Evolutionary conservation across 2,797 vertebrate genomes (phyloP).

Genomic region (Trichosurus vulpecula): DNA sequence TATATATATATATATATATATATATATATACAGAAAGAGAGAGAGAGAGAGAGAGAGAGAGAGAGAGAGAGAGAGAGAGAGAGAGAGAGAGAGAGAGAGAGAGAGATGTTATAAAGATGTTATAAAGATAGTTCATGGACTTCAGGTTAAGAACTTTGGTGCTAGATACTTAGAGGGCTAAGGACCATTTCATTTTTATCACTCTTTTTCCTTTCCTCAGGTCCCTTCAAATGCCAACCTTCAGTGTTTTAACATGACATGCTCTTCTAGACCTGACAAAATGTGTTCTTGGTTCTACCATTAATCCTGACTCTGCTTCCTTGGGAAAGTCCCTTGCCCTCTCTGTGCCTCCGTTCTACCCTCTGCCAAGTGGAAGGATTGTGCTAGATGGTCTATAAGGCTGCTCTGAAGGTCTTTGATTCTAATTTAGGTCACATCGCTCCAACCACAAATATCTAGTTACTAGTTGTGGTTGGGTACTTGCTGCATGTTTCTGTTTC

Average conservation of each 20-base stretch:
- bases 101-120: background rate
- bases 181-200: background rate
- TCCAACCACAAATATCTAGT: constrained; percentile 57
- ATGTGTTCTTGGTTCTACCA: background rate
- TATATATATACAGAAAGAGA: too few species aligned
- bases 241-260: background rate
- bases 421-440: constrained; percentile 55
- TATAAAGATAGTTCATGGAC: background rate
- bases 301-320: background rate
- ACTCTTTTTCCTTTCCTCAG: background rate
- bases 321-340: background rate
- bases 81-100: background rate
- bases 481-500: constrained; percentile 69
- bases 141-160: background rate
- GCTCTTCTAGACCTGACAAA: background rate
- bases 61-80: too few species aligned
- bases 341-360: background rate
- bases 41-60: too few species aligned
- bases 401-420: background rate
- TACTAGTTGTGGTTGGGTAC: constrained; percentile 63
- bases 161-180: background rate
- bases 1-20: too few species aligned
- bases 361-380: background rate
- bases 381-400: background rate
- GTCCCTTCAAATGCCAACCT: background rate